These are phyloP conservation scores for Silurus aristotelis DNA, from an alignment of 2,797 vertebrate species.

Conservation along the genomic window DNA sequence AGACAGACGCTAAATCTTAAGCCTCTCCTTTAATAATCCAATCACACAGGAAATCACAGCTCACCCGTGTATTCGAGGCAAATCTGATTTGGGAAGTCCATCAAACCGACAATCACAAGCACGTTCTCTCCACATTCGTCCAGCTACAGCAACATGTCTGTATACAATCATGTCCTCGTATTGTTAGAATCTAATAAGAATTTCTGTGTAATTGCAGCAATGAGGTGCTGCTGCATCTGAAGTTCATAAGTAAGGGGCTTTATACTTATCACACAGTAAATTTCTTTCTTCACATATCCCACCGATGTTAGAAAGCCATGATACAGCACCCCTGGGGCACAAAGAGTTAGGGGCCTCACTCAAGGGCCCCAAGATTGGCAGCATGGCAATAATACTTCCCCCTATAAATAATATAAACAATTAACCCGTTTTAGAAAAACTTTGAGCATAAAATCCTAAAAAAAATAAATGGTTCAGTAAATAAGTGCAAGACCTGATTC, in stretches of 20 bases:
- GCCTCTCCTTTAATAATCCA: neutral
- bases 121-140: neutral
- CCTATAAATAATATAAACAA: too few species aligned
- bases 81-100: neutral
- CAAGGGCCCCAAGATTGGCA: too few species aligned
- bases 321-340: too few species aligned
- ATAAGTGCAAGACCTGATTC: neutral
- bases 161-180: neutral
- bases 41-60: neutral
- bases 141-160: neutral
- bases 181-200: neutral
- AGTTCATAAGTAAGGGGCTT: too few species aligned
- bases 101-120: neutral
- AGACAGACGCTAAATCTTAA: neutral
- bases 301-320: too few species aligned
- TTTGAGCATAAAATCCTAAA: neutral
- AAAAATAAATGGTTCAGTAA: neutral
- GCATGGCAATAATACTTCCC: too few species aligned
- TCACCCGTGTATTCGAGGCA: neutral
- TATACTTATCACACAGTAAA: too few species aligned
- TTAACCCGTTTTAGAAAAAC: too few species aligned
- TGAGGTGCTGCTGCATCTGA: neutral
- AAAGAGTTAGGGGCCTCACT: too few species aligned
- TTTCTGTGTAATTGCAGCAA: neutral
- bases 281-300: too few species aligned